These are phyloP conservation scores for Druon quercuslanigerum DNA, from an alignment of 1,140 invertebrate species.

Conservation along the genomic window DNA sequence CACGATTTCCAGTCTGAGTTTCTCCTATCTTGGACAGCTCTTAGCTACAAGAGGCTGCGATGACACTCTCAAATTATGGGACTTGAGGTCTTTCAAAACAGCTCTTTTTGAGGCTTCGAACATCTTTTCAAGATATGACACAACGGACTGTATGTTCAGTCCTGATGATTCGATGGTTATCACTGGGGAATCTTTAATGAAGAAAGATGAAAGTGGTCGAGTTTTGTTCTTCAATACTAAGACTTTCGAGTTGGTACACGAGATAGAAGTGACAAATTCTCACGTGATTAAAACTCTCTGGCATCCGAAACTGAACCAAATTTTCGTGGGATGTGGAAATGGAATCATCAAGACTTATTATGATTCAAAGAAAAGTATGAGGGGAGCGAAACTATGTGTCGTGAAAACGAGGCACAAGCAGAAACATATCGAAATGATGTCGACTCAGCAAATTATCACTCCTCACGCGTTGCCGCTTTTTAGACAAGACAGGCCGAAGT, in stretches of 20 bases:
- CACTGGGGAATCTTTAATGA: conserved; percentile 90
- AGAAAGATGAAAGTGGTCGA: conserved; percentile 83
- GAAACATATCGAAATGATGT: conserved; percentile 90
- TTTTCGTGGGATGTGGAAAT: conserved; percentile 94
- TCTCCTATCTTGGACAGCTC: conserved; percentile 90
- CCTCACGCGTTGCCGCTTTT: conserved; percentile 98
- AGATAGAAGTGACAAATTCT: conserved; percentile 85
- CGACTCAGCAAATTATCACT: conserved; percentile 96
- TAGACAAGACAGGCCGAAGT: conserved; percentile 92
- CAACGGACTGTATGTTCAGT: conserved; percentile 95
- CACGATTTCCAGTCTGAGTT: conserved; percentile 90
- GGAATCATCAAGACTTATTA: conserved; percentile 94
- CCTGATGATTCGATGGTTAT: conserved; percentile 93
- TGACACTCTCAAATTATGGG: conserved; percentile 97
- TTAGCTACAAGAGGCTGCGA: conserved; percentile 92
- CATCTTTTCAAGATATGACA: conserved; percentile 91
- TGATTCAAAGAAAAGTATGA: conserved; percentile 88
- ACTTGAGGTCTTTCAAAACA: conserved; percentile 89
- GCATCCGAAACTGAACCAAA: conserved; percentile 98
- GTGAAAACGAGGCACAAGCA: conserved; percentile 87
- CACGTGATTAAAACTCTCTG: conserved; percentile 93
- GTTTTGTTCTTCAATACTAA: conserved; percentile 89
- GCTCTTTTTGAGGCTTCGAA: conserved; percentile 82
- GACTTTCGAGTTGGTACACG: conserved; percentile 84
- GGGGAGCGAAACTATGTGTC: conserved; percentile 94